Conservation (phyloP, 2,113 vertebrate species). For the Cyanistes caeruleus region DNA sequence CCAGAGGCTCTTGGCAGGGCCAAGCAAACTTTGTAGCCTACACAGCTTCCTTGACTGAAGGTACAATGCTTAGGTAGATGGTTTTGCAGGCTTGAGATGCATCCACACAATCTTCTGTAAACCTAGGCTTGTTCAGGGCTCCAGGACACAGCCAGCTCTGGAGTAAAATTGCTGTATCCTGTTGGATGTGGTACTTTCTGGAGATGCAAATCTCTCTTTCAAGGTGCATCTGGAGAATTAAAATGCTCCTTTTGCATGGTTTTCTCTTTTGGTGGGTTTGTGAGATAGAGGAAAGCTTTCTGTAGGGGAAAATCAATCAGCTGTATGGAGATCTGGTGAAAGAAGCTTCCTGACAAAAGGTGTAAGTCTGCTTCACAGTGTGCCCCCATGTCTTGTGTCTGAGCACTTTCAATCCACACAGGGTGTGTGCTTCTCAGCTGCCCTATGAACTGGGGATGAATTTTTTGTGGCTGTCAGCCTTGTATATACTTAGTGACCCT, state of each 20-base stretch:
- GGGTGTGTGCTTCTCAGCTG: background rate
- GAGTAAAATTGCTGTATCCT: background rate
- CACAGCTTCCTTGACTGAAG: background rate
- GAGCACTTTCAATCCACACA: background rate
- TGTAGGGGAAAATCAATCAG: background rate
- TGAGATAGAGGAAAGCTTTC: background rate
- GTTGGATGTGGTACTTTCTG: background rate
- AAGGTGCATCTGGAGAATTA: background rate
- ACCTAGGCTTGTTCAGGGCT: background rate
- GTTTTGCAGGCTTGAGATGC: background rate
- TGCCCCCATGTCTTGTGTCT: fast-evolving
- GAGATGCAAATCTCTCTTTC: background rate
- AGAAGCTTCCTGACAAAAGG: background rate
- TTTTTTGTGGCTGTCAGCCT: fast-evolving
- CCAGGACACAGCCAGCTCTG: background rate
- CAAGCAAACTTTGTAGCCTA: background rate
- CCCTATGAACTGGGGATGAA: background rate
- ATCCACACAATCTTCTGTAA: background rate
- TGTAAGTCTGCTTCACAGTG: fast-evolving
- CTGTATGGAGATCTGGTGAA: background rate
- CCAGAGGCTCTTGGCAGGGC: background rate
- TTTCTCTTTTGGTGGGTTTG: background rate
- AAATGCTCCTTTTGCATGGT: background rate
- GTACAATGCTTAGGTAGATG: background rate
- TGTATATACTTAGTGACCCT: background rate